phyloP scores from a whole-genome alignment of 37 sponge, comb jelly and placozoan genomes.

The Crambe crambe region DNA sequence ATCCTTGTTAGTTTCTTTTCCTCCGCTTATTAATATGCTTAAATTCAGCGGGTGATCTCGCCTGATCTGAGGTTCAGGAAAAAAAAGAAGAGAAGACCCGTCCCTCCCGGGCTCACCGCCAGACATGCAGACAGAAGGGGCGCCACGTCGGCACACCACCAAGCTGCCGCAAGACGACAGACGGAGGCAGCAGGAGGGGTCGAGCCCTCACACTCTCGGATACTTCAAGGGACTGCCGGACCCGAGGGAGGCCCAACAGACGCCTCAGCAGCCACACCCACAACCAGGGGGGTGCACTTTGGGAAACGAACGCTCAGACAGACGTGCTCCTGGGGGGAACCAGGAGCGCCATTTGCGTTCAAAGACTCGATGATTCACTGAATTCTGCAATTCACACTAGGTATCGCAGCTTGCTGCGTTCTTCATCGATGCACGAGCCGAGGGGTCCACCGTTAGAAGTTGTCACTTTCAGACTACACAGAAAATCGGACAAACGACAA shows the following conservation, averaged over 20 bases:
- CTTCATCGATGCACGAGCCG: slow-evolving; percentile 90
- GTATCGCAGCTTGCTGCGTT: slow-evolving; percentile 88
- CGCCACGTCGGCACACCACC: neutral
- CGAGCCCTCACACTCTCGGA: too few species aligned
- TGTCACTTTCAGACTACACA: slow-evolving; percentile 31
- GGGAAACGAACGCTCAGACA: slow-evolving; percentile 78
- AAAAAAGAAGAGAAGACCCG: too few species aligned
- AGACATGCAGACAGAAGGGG: neutral
- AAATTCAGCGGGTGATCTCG: slow-evolving; percentile 90
- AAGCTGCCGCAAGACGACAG: neutral
- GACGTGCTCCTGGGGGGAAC: slow-evolving; percentile 52
- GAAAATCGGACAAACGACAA: neutral
- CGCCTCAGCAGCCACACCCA: slow-evolving; percentile 10
- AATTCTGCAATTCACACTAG: slow-evolving; percentile 94
- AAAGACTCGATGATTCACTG: slow-evolving; percentile 94
- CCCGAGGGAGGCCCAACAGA: neutral
- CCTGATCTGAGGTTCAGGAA: slow-evolving; percentile 66
- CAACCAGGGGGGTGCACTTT: neutral
- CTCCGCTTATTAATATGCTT: slow-evolving; percentile 94
- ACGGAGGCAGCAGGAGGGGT: too few species aligned
- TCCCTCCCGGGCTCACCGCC: neutral
- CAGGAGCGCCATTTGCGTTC: slow-evolving; percentile 85
- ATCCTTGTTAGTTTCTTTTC: slow-evolving; percentile 92
- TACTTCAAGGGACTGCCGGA: slow-evolving; percentile 12
- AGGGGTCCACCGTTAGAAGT: slow-evolving; percentile 91